A percentile compares a stretch with the other conserved stretches of the same genome.
Conservation (phyloP, 2,797 vertebrate species). For the Gymnocypris eckloni region DNA sequence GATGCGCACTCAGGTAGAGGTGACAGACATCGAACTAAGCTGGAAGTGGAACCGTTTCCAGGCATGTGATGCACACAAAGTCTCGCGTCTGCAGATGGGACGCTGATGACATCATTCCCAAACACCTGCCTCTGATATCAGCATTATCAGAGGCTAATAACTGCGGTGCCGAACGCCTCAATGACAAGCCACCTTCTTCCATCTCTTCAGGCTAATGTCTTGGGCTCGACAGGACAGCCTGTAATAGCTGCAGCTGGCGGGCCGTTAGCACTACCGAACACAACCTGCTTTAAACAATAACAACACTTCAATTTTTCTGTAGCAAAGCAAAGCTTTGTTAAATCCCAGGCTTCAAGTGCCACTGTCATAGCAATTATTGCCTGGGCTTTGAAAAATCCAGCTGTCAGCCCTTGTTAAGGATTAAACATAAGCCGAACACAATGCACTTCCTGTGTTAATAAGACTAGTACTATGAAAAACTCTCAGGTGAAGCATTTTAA, state of each 20-base stretch:
- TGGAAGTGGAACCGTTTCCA: constrained; percentile 31
- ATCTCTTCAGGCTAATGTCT: constrained; percentile 34
- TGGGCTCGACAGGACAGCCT: constrained; percentile 29
- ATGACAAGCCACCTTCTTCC: constrained; percentile 31
- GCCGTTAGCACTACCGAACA: constrained; percentile 18
- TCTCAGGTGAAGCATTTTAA: constrained; percentile 13
- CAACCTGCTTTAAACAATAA: constrained; percentile 43
- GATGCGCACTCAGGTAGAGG: constrained; percentile 33
- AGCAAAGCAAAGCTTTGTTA: constrained; percentile 42
- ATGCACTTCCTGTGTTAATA: constrained; percentile 32
- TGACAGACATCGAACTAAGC: constrained; percentile 4
- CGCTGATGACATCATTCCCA: constrained; percentile 47
- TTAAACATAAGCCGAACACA: constrained; percentile 42
- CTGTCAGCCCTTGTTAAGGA: constrained; percentile 46
- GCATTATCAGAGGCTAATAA: constrained; percentile 43
- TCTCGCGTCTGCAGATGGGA: constrained; percentile 31
- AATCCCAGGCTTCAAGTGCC: constrained; percentile 40
- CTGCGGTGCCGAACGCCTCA: constrained; percentile 27
- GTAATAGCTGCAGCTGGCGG: constrained; percentile 42
- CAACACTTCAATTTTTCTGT: constrained; percentile 41
- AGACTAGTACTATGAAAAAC: constrained; percentile 16
- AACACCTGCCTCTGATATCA: constrained; percentile 53
- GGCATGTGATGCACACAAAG: constrained; percentile 14
- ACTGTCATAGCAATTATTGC: constrained; percentile 40
- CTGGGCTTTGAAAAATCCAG: constrained; percentile 45